phyloP scores from a whole-genome alignment of 2,888 invertebrate genomes.

The Lithodes maja region DNA sequence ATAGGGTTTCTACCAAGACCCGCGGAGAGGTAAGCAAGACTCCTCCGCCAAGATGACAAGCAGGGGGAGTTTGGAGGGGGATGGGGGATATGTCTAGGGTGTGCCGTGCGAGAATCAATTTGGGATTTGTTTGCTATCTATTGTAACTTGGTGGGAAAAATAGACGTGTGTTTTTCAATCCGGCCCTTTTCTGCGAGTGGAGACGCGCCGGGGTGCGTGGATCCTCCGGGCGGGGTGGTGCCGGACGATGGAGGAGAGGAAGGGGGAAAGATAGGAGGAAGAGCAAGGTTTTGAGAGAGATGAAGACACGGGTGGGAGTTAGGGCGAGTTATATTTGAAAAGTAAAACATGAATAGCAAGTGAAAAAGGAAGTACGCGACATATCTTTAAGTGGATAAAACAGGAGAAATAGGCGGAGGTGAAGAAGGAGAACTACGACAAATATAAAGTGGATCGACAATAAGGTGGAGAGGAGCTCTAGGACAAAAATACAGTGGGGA shows the following conservation, averaged over 20 bases:
- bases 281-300: not conserved
- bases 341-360: too few relatives aligned
- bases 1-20: not conserved
- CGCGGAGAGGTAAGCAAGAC: slow-evolving; percentile 14
- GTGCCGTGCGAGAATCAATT: slow-evolving; percentile 61
- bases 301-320: not conserved
- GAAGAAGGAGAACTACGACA: too few relatives aligned
- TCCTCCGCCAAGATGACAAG: not conserved
- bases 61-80: not conserved
- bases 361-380: too few relatives aligned
- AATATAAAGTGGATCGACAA: too few relatives aligned
- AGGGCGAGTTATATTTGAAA: too few relatives aligned
- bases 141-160: slow-evolving; percentile 56
- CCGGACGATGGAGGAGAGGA: not conserved
- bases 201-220: slow-evolving; percentile 34
- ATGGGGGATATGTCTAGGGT: slow-evolving; percentile 10
- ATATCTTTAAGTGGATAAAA: too few relatives aligned
- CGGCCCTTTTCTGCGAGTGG: slow-evolving; percentile 33
- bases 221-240: slow-evolving; percentile 38
- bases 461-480: too few relatives aligned
- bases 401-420: too few relatives aligned
- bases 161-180: slow-evolving; percentile 64
- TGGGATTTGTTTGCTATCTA: slow-evolving; percentile 57
- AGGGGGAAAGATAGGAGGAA: not conserved
- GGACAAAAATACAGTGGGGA: too few relatives aligned